These are phyloP conservation scores for Ophiothrix spiculata DNA, from an alignment of 35 echinoderm and acorn worm genomes.

Conservation along the genomic window DNA sequence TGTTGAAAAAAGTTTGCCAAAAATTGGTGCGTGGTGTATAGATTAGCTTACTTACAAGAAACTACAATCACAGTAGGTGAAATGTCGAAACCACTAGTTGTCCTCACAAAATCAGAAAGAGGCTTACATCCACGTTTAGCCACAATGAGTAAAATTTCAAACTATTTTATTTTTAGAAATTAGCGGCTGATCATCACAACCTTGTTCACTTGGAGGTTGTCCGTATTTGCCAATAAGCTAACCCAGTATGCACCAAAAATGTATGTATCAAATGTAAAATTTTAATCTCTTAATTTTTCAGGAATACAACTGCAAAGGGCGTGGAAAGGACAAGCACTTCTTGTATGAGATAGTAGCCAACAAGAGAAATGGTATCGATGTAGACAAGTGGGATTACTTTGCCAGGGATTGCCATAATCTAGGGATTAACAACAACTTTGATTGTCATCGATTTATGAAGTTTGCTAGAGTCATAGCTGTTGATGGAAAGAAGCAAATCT, in stretches of 20 bases:
- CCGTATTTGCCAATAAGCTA: no score
- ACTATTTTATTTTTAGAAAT: no score
- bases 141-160: no score
- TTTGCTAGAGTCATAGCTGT: slow-evolving; percentile 79
- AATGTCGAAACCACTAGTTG: no score
- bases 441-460: slow-evolving; percentile 69
- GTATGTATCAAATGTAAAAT: no score
- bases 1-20: no score
- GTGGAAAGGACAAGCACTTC: slow-evolving; percentile 66
- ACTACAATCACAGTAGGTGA: no score
- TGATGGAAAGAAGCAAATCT: slow-evolving; percentile 80
- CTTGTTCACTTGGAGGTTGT: no score
- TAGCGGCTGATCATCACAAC: no score
- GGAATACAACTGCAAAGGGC: slow-evolving; percentile 64
- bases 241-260: no score
- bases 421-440: slow-evolving; percentile 86
- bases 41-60: no score
- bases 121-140: neutral
- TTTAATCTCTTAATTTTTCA: neutral
- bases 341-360: slow-evolving; percentile 96
- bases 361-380: slow-evolving; percentile 88
- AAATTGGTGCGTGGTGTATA: no score
- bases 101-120: neutral
- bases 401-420: slow-evolving; percentile 86
- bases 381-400: slow-evolving; percentile 98